These are phyloP conservation scores for Deroptyus accipitrinus DNA, from an alignment of 2,113 vertebrate genomes.

Conservation along the genomic window DNA sequence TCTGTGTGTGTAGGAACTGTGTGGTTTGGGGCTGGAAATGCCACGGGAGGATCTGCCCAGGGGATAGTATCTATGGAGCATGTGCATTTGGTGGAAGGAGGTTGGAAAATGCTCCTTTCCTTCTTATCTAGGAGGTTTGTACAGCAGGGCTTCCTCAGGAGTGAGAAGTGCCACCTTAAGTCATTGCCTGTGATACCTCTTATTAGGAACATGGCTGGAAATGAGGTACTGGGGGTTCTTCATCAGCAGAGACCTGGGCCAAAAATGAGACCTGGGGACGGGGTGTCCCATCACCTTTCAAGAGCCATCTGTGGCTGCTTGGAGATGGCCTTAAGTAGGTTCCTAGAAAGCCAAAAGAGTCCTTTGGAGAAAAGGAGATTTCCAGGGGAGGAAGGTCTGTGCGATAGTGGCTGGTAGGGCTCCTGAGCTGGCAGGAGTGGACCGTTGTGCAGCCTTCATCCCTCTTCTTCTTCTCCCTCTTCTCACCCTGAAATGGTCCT, in stretches of 20 bases:
- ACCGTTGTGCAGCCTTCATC: not conserved
- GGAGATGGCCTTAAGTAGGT: not conserved
- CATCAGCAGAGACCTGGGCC: not conserved
- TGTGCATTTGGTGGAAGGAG: not conserved
- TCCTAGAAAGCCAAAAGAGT: not conserved
- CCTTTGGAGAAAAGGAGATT: not conserved
- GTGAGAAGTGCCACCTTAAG: not conserved
- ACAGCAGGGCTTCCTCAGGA: not conserved
- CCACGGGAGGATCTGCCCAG: not conserved
- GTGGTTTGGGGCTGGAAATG: not conserved
- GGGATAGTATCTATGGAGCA: fast-evolving
- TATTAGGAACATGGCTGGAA: not conserved
- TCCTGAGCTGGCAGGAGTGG: too few species aligned
- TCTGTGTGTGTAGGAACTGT: not conserved
- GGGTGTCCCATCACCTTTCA: not conserved
- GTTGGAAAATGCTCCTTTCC: not conserved
- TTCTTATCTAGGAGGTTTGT: not conserved
- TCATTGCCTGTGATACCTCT: not conserved
- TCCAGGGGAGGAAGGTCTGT: not conserved
- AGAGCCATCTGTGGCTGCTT: not conserved
- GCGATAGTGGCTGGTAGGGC: not conserved
- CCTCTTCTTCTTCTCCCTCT: not conserved
- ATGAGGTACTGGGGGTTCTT: not conserved
- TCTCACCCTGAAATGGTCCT: not conserved
- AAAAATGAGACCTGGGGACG: not conserved